phyloP scores from a whole-genome alignment of 2,888 invertebrate species.

The Chymomyza amoena region DNA sequence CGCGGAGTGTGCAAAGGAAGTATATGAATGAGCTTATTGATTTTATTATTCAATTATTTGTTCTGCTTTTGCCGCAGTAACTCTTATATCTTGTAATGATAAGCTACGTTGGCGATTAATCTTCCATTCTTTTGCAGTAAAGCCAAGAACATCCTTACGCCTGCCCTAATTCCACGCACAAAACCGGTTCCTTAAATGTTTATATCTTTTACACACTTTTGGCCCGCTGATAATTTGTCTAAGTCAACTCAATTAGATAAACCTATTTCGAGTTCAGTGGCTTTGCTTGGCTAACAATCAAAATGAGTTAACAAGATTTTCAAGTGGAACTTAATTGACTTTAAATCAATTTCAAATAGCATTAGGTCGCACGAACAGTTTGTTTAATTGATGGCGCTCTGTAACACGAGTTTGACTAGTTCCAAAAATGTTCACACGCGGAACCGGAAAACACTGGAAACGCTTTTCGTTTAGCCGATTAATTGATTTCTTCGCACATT shows the following conservation, averaged over 20 bases:
- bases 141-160: too few relatives aligned
- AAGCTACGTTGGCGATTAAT: too few relatives aligned
- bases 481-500: slow-evolving; percentile 44
- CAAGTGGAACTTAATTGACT: slow-evolving; percentile 8
- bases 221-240: background rate
- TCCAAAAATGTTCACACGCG: background rate
- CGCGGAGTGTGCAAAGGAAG: too few relatives aligned
- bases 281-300: slow-evolving; percentile 33
- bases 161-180: slow-evolving; percentile 5
- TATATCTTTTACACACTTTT: background rate
- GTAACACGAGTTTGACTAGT: background rate
- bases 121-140: too few relatives aligned
- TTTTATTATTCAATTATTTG: too few relatives aligned
- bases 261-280: slow-evolving; percentile 53
- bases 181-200: slow-evolving; percentile 19
- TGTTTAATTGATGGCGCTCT: background rate
- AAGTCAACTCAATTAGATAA: slow-evolving; percentile 7
- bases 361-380: background rate
- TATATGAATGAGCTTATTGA: too few relatives aligned
- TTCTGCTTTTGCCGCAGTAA: too few relatives aligned
- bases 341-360: background rate
- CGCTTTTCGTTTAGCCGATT: slow-evolving; percentile 12
- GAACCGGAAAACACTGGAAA: background rate
- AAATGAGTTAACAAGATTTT: slow-evolving; percentile 31
- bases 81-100: too few relatives aligned